Percentiles rank a stretch among this genome's conserved stretches.
These are phyloP conservation scores for Phrynosoma blainvillii DNA, from an alignment of 2,113 vertebrate genomes.

Conservation along the genomic window DNA sequence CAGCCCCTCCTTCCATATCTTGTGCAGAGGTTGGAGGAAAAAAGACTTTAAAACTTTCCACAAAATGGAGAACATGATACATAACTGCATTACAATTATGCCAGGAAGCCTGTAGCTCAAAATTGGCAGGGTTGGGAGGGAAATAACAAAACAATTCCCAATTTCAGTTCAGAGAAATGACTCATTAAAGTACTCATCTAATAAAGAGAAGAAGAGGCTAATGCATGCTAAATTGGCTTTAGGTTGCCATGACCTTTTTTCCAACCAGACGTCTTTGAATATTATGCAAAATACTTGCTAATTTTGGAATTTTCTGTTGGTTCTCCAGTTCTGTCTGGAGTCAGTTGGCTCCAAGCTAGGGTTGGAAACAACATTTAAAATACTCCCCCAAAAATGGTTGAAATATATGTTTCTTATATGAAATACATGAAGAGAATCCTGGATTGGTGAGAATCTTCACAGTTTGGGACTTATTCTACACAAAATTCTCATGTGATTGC, in stretches of 20 bases:
- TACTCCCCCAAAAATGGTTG: too few species aligned
- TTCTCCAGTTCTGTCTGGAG: too few species aligned
- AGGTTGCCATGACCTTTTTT: too few species aligned
- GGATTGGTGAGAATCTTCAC: too few species aligned
- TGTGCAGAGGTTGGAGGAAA: constrained; percentile 59
- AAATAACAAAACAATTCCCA: neutral
- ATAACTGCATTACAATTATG: neutral
- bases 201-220: neutral
- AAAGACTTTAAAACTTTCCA: neutral
- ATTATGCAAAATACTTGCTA: neutral
- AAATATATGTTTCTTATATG: too few species aligned
- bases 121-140: neutral
- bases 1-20: constrained; percentile 61
- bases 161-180: constrained; percentile 8
- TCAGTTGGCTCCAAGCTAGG: neutral
- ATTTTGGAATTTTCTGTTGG: neutral
- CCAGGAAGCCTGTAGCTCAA: neutral
- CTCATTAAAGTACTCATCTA: constrained; percentile 23
- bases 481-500: too few species aligned
- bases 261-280: neutral
- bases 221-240: neutral
- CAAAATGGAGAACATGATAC: neutral
- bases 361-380: too few species aligned
- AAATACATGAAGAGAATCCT: too few species aligned
- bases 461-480: too few species aligned